phyloP scores from a whole-genome alignment of 2,888 invertebrate species.

The Dioctria rufipes region DNA sequence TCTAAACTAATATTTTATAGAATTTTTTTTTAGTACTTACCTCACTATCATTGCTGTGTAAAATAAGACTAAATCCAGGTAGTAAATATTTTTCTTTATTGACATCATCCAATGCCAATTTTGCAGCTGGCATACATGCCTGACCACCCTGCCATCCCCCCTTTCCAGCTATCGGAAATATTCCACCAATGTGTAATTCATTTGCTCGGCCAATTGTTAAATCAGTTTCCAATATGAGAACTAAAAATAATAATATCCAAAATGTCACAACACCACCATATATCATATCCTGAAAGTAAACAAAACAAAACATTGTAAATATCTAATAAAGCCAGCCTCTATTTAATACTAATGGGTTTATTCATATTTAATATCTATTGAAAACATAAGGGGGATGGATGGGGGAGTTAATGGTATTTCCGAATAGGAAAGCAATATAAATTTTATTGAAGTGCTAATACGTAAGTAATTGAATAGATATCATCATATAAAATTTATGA shows the following conservation, averaged over 20 bases:
- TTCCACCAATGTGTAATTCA: constrained; percentile 95
- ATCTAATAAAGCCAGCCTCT: too few relatives aligned
- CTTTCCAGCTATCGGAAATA: constrained; percentile 96
- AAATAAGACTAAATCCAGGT: constrained; percentile 90
- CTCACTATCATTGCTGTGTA: constrained; percentile 97
- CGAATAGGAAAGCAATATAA: too few relatives aligned
- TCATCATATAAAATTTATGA: too few relatives aligned
- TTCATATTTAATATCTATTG: too few relatives aligned
- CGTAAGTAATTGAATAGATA: too few relatives aligned
- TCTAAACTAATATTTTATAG: neutral
- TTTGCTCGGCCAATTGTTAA: constrained; percentile 72
- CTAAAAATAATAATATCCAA: constrained; percentile 71
- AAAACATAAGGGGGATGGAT: too few relatives aligned
- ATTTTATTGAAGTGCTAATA: too few relatives aligned
- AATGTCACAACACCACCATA: constrained; percentile 71
- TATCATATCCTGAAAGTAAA: constrained; percentile 70
- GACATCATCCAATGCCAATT: constrained; percentile 96
- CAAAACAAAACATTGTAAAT: neutral
- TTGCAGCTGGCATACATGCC: constrained; percentile 98
- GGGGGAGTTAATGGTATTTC: too few relatives aligned
- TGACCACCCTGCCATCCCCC: constrained; percentile 99
- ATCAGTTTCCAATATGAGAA: constrained; percentile 67
- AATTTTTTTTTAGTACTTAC: constrained; percentile 74
- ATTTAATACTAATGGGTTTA: too few relatives aligned
- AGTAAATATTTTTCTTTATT: constrained; percentile 90